Conservation (phyloP, 2,797 vertebrate species). For the Dryobates pubescens region DNA sequence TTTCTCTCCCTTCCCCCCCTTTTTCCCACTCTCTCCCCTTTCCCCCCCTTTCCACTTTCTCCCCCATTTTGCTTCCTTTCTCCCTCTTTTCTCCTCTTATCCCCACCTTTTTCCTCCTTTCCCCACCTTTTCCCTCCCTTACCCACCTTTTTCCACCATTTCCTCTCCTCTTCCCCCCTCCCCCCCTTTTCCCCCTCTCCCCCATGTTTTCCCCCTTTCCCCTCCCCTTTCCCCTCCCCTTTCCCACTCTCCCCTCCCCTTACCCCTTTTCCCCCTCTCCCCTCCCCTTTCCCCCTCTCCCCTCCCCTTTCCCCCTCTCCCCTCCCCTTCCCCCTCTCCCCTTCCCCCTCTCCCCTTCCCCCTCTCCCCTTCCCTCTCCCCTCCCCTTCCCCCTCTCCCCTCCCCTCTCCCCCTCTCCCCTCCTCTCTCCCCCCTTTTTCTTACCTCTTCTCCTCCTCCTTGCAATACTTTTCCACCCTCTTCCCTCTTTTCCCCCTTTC, state of each 20-base stretch:
- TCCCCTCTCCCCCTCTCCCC: too few relatives aligned
- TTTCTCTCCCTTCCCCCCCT: too few relatives aligned
- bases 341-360: background rate
- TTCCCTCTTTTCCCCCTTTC: too few relatives aligned
- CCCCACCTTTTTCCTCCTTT: accelerated
- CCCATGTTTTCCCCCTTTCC: background rate
- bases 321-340: background rate
- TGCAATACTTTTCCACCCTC: too few relatives aligned
- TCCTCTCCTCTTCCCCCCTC: background rate
- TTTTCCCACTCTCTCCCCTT: background rate
- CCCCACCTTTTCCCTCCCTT: background rate
- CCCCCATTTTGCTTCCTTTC: background rate
- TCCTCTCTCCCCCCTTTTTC: too few relatives aligned
- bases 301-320: too few relatives aligned
- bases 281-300: too few relatives aligned
- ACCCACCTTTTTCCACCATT: background rate
- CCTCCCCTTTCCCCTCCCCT: background rate
- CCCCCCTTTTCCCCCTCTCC: background rate
- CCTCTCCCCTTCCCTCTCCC: background rate
- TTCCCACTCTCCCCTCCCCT: too few relatives aligned
- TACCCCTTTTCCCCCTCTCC: too few relatives aligned
- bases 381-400: background rate
- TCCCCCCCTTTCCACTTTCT: too few relatives aligned
- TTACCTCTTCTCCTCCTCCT: too few relatives aligned
- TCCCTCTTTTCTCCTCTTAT: background rate